Base-by-base conservation (phyloP, 2,888 invertebrate species). In the Drosophila suboccidentalis region DNA sequence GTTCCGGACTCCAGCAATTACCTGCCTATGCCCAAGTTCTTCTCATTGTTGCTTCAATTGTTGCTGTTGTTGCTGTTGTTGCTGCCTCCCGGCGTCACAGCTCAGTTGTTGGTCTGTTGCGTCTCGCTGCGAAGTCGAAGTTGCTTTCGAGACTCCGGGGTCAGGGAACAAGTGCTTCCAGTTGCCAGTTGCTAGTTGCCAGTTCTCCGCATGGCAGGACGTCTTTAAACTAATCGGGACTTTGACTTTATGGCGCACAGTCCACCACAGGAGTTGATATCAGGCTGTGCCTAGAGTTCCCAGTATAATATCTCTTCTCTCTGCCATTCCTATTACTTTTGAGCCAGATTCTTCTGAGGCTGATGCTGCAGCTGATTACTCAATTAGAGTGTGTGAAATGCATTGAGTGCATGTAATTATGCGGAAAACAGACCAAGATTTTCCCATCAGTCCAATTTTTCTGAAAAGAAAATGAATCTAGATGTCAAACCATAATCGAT, bases 101-200 rank as follows among this genome's bases (percentile, higher is more conserved):
- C 84, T 84, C 84, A 84, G 89, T 85, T 83, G 89, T 87, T 72
- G 69, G 79, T 72, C 81, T 58, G 53, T 51, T 60, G 72, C 64
- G 64, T 50, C 87, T 80, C 71, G 78, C 87, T 85, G 84, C 71
- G 87, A 54, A 54, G 54, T 54, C 80, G 29, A 19, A 61, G 60
- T 38, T 55, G 64, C 51, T 69, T 50, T 13, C 15, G 41, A 47
- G 44, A 29, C 44, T 53, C 44, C 22, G 53, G 65, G 64, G 57
- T 61, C 68, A 73, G 69, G 57, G 71, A 87, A 89, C 86, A 86
- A 86, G 89, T 86, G 86, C 86, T 87, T 87, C 87, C 78, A 87
- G 81, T 83, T 57, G 22, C 46, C 46, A 46, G 46, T 47, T 57
- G 22, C 46, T 26, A 46, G 46, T 47, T 47, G 47, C 47, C 41